Evolutionary conservation across 2,113 vertebrate genomes (phyloP), one percentile per base, ranked within the genome.

Genomic region (Falco punctatus): DNA sequence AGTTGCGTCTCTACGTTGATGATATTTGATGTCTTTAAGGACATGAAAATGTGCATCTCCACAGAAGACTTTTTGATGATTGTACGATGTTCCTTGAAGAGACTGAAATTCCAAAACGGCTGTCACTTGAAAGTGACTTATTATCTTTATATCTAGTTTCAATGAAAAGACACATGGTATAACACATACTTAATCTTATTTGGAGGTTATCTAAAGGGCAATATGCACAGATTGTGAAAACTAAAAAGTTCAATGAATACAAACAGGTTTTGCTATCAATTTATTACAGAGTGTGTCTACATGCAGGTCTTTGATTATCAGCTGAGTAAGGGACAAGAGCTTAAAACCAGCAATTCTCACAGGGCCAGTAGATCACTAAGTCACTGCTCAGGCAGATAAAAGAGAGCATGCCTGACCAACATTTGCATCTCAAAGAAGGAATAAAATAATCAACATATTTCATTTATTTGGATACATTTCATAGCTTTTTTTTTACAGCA

Each of bases 41-140:
- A 94, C 67, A 78, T 88, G 59, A 93, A 93, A 83, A 40, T 21
- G 5, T 78, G 24, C 28, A 32, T 88, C 62, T 73, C 51, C 54
- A 35, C 42, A 38, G 85, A 64, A 65, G 66, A n/a, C 10, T 27
- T 94, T 93, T 66, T 95, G 71, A 92, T 93, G 40, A 40, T 91
- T 55, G 38, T 86, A 62, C 51, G 51, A 9, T 42, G 65, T 73
- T 90, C 80, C 91, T 90, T 86, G 64, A 94, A 92, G 72, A 86
- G 46, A 77, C 88, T 58, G 77, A 83, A 93, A 83, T 94, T 90
- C 82, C 40, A 54, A 70, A 88, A 65, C 71, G 77, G 2, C 65
- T 72, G 86, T 62, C 75, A 66, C 86, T 90, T 95, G 59, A 78
- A 94, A 95, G 91, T 78, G 72, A 58, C 22, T 92, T 83, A 3